A percentile compares a stretch with the other conserved stretches of the same genome.
These are phyloP conservation scores for Chloroceryle amazona DNA, from an alignment of 2,797 vertebrate genomes.

Conservation along the genomic window DNA sequence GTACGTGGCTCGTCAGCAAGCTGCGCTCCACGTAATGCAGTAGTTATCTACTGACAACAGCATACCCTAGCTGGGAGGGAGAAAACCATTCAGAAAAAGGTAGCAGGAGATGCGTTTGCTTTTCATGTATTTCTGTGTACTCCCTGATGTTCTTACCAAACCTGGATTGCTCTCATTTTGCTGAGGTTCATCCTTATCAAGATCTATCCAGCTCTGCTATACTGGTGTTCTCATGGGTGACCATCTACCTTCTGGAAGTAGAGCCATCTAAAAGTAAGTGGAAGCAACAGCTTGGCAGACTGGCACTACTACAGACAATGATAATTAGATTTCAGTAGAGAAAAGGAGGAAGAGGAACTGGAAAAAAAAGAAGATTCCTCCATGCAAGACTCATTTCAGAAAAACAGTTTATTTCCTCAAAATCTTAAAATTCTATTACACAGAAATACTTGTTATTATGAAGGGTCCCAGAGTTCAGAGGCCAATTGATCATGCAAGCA, in stretches of 20 bases:
- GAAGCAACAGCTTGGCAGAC: not conserved
- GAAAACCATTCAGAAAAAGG: rapidly evolving
- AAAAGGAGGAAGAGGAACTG: not conserved
- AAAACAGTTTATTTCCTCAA: not conserved
- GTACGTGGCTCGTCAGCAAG: not conserved
- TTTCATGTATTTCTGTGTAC: rapidly evolving
- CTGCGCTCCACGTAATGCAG: not conserved
- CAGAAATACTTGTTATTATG: not conserved
- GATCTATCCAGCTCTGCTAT: not conserved
- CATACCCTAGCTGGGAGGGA: not conserved
- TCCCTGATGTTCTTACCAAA: not conserved
- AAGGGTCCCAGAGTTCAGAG: not conserved
- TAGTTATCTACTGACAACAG: not conserved
- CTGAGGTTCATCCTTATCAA: not conserved
- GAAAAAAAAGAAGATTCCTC: not conserved
- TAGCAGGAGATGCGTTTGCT: rapidly evolving
- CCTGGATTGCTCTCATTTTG: not conserved
- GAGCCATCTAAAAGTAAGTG: not conserved
- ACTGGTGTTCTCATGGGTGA: not conserved
- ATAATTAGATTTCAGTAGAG: not conserved
- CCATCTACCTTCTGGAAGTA: not conserved
- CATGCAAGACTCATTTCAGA: not conserved
- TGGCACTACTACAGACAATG: not conserved
- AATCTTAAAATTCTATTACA: not conserved
- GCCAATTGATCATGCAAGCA: not conserved